Percentiles rank a stretch among this genome's conserved stretches.
Conservation (phyloP, 2,888 invertebrate species). For the Saturnia pavonia region DNA sequence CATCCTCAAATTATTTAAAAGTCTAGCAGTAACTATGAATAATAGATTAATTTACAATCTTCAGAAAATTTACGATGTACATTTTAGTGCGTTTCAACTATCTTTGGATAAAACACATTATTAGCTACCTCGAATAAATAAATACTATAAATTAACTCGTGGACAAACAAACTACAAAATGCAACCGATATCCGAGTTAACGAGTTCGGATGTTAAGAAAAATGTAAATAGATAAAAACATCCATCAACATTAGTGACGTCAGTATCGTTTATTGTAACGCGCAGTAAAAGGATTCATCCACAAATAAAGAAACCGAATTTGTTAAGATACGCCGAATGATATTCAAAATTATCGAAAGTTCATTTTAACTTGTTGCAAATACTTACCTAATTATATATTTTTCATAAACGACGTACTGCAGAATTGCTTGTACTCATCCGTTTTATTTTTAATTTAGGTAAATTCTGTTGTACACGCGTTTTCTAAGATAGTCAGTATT, state of each 20-base stretch:
- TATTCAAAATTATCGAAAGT: not conserved
- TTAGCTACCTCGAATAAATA: not conserved
- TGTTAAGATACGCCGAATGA: constrained; percentile 15
- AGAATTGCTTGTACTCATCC: too few species aligned
- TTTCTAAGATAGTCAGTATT: not conserved
- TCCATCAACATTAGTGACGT: constrained; percentile 40
- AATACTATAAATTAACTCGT: not conserved
- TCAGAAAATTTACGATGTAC: not conserved
- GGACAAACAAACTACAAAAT: not conserved
- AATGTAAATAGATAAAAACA: constrained; percentile 25
- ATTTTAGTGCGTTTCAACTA: not conserved
- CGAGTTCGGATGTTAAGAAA: constrained; percentile 12
- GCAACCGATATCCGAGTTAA: not conserved
- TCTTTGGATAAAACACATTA: not conserved
- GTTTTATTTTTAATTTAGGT: too few species aligned
- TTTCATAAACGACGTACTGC: too few species aligned
- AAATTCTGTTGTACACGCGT: not conserved
- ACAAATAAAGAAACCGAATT: constrained; percentile 35
- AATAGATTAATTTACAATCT: constrained; percentile 19
- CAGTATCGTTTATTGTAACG: constrained; percentile 33
- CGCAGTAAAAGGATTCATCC: constrained; percentile 30
- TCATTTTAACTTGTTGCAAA: not conserved
- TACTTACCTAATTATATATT: too few species aligned
- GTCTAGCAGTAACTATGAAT: constrained; percentile 16
- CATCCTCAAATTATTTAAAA: constrained; percentile 25